phyloP scores from a whole-genome alignment of 2,113 vertebrate genomes.

The Ranitomeya variabilis region DNA sequence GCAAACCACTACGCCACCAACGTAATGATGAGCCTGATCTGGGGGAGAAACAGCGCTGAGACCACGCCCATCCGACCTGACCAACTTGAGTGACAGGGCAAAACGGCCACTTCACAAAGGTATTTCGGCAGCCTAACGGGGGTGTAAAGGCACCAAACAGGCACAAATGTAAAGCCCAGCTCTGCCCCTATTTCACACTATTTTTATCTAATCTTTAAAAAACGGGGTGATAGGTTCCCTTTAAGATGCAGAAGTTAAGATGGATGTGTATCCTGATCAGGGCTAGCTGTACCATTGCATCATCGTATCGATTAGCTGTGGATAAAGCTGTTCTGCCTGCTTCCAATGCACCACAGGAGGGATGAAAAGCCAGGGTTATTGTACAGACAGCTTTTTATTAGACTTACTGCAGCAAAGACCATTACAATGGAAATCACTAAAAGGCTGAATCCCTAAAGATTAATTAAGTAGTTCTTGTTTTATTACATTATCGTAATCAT shows the following conservation, averaged over 20 bases:
- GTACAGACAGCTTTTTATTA: not conserved
- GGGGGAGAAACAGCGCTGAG: too few species aligned
- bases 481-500: conserved; percentile 9
- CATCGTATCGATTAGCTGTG: conserved; percentile 1
- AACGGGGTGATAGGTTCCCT: too few species aligned
- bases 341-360: conserved; percentile 11
- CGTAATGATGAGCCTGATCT: too few species aligned
- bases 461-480: conserved; percentile 25
- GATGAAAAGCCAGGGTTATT: not conserved
- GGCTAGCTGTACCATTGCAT: not conserved
- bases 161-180: too few species aligned
- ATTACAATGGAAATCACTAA: conserved; percentile 14
- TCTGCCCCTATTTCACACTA: too few species aligned
- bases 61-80: too few species aligned
- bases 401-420: not conserved
- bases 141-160: too few species aligned
- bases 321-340: not conserved
- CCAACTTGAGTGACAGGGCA: too few species aligned
- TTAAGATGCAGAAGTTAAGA: not conserved
- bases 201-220: too few species aligned
- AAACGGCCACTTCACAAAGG: too few species aligned
- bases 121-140: too few species aligned
- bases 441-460: conserved; percentile 2
- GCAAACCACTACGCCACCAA: too few species aligned
- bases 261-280: not conserved